Conservation (phyloP, 2,113 vertebrate genomes). For the Corythaeola cristata region DNA sequence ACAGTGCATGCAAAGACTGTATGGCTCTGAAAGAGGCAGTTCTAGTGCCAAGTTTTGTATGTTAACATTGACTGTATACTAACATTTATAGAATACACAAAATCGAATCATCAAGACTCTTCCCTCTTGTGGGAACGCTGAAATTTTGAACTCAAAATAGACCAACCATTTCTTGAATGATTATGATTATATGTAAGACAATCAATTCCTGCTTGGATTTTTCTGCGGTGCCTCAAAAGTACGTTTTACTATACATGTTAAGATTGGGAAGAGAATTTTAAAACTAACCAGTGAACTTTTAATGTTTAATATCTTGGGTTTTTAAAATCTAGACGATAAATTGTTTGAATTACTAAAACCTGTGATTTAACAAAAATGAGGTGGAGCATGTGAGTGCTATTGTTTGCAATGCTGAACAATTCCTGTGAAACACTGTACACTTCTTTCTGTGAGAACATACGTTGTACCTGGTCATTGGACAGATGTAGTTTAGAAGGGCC, state of each 20-base stretch:
- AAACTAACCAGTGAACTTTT: neutral
- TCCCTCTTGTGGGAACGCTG: neutral
- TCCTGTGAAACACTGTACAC: neutral
- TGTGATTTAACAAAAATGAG: neutral
- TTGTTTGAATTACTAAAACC: constrained; percentile 11
- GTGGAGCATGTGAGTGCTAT: neutral
- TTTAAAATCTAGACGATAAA: constrained; percentile 6
- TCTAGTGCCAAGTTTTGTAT: constrained; percentile 43
- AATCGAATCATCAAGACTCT: neutral
- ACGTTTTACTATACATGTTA: neutral
- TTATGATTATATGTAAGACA: constrained; percentile 4
- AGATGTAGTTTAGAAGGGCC: neutral
- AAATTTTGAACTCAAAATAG: neutral
- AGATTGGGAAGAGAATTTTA: constrained; percentile 22
- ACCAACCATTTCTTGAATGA: neutral
- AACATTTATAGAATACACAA: neutral
- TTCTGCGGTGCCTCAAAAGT: constrained; percentile 13
- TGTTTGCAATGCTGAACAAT: constrained; percentile 11
- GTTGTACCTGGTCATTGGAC: neutral
- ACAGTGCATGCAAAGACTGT: neutral
- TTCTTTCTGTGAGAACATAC: neutral
- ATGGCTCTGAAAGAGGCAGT: constrained; percentile 34
- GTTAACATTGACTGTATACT: neutral
- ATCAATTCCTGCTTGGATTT: constrained; percentile 8
- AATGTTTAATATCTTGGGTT: neutral